Conservation (phyloP, 2,797 vertebrate species). For the Pipistrellus kuhlii region DNA sequence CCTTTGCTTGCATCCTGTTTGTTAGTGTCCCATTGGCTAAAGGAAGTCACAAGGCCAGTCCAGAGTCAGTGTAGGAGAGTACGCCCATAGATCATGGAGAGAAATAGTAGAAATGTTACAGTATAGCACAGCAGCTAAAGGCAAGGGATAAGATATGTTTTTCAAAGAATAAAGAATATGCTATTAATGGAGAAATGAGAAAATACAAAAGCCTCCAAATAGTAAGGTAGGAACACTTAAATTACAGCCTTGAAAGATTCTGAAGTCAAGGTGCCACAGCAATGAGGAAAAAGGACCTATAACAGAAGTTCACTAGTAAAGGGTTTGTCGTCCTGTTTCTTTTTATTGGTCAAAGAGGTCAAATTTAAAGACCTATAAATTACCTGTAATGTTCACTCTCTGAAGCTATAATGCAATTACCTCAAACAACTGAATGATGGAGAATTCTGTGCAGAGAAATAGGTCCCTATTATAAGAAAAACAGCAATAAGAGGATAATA, state of each 20-base stretch:
- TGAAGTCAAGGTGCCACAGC: not conserved
- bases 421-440: not conserved
- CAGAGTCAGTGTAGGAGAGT: not conserved
- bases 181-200: not conserved
- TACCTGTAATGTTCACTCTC: not conserved
- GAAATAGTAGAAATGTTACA: conserved; percentile 9
- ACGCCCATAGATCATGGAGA: not conserved
- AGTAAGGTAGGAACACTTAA: not conserved
- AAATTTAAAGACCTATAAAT: conserved; percentile 34
- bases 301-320: not conserved
- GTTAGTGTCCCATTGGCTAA: not conserved
- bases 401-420: not conserved
- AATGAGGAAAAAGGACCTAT: not conserved
- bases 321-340: not conserved
- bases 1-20: not conserved
- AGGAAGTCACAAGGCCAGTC: not conserved
- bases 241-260: conserved; percentile 23
- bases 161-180: conserved; percentile 14
- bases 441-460: not conserved
- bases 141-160: not conserved
- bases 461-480: not conserved
- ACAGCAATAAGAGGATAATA: not conserved
- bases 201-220: not conserved
- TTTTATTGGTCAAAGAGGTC: conserved; percentile 14
- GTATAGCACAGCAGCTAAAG: not conserved